Percentiles rank a stretch among this genome's conserved stretches.
phyloP scores from a whole-genome alignment of 2,113 vertebrate species.

The Sceloporus tristichus region DNA sequence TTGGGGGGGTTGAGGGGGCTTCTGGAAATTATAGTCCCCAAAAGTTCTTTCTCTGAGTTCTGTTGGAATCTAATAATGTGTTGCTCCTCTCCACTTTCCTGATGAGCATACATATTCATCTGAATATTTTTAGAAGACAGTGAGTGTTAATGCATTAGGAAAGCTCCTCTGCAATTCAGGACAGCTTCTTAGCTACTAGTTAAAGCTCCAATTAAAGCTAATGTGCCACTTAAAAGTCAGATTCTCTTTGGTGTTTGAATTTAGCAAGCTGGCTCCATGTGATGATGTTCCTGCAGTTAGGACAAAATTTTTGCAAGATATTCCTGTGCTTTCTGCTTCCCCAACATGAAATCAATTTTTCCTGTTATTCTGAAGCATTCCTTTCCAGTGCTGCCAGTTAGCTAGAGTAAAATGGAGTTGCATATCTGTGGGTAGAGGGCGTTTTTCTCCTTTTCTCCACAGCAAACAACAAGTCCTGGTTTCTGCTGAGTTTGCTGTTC shows the following conservation, averaged over 20 bases:
- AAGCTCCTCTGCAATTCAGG: conserved; percentile 40
- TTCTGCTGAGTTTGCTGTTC: conserved; percentile 68
- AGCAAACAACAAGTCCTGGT: conserved; percentile 44
- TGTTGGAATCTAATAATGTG: background rate
- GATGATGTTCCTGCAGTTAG: background rate
- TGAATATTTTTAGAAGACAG: conserved; percentile 16
- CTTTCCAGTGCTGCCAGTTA: conserved; percentile 59
- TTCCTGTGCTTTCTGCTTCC: conserved; percentile 23
- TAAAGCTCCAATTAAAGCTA: conserved; percentile 47
- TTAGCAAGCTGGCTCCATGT: conserved; percentile 47
- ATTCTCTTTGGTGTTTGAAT: conserved; percentile 34
- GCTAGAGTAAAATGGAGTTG: conserved; percentile 51
- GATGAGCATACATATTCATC: background rate
- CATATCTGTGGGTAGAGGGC: conserved; percentile 64
- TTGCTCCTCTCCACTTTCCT: background rate
- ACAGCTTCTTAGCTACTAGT: conserved; percentile 38
- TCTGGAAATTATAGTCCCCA: no score
- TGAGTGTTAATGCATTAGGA: conserved; percentile 29
- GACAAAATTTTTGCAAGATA: background rate
- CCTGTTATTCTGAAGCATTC: conserved; percentile 52
- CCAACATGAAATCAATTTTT: conserved; percentile 57
- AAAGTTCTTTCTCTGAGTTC: no score
- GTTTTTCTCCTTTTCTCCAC: conserved; percentile 54
- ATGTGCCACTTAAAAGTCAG: conserved; percentile 24
- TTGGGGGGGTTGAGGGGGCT: background rate